Base-by-base conservation (phyloP, 1,140 invertebrate species). In the Melanaphis sacchari region DNA sequence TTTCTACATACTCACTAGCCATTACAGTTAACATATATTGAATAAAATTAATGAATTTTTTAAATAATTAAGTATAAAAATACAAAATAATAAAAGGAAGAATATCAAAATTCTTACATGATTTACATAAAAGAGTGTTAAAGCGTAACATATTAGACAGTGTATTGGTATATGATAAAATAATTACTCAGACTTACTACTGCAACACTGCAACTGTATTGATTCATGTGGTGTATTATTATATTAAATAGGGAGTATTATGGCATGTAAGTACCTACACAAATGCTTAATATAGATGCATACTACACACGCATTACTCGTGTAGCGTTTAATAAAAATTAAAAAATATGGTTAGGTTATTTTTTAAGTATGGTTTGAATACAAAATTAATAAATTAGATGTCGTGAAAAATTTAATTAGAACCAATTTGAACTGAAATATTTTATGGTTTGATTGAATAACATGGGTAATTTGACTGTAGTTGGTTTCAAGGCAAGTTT, bases 401-500 rank as follows among this genome's bases (percentile, higher is more conserved):
- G 24, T 54, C 31, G 24, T 90, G 38, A 90, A 59, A 59, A 59
- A 90, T 90, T 31, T 40, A 41, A 59, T 90, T 59, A 59, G 52
- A 24, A 40, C n/a, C 38, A 24, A 54, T 11, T 59, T 90, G 5
- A 59, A 59, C 24, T 38, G 11, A 90, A 40, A 59, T 54, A 59
- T n/a, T 90, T 4, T 8, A 31, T 0, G 24, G 52, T 90, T 90
- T 31, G 38, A 59, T 31, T 40, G n/a, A 52, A 89, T 87, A 89
- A 52, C 46, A 52, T 36, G 22, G 87, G n/a, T 52, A 36, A 90
- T 24, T 22, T 90, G 18, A 21, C 41, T 87, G 22, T 41, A 15
- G 40, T 43, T 46, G 43, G 22, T 89, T 49, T 52, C 87, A 89
- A 89, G 87, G 87, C n/a, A 15, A 52, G n/a, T 89, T 89, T 49